Evolutionary conservation across 2,888 invertebrate species (phyloP).

Genomic region (Epicampocera succincta): DNA sequence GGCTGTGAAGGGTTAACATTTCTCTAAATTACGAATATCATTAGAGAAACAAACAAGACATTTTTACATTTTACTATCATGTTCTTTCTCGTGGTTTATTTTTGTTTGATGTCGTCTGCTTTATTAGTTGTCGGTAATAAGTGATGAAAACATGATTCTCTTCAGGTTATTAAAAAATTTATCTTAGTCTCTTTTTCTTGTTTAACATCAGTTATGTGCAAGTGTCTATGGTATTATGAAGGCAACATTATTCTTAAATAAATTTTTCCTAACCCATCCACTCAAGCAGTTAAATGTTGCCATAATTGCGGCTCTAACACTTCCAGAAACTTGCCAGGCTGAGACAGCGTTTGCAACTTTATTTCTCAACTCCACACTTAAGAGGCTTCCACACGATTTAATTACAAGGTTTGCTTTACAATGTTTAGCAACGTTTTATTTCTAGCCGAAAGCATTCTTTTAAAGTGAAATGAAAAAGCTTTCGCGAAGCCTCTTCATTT

Average conservation of each 20-base stretch:
- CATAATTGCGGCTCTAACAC: conserved; percentile 57
- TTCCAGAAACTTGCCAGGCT: neutral
- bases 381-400: conserved; percentile 33
- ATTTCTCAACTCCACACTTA: conserved; percentile 13
- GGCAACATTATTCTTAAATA: conserved; percentile 30
- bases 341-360: conserved; percentile 3
- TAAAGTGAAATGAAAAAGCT: neutral
- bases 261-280: neutral
- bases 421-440: conserved; percentile 39
- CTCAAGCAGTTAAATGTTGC: conserved; percentile 16
- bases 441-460: conserved; percentile 30
- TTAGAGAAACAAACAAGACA: too few species aligned
- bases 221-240: conserved; percentile 33
- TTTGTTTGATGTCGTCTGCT: neutral
- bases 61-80: neutral
- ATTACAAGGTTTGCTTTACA: conserved; percentile 59
- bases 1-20: too few species aligned
- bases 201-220: conserved; percentile 18
- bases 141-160: conserved; percentile 67
- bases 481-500: neutral
- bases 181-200: conserved; percentile 32
- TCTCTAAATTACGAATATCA: too few species aligned
- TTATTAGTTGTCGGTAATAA: conserved; percentile 34
- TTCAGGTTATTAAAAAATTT: conserved; percentile 55
- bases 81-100: conserved; percentile 16